Percentiles rank a stretch among this genome's conserved stretches.
Conservation (phyloP, 1,140 invertebrate species). For the Caenorhabditis tropicalis region DNA sequence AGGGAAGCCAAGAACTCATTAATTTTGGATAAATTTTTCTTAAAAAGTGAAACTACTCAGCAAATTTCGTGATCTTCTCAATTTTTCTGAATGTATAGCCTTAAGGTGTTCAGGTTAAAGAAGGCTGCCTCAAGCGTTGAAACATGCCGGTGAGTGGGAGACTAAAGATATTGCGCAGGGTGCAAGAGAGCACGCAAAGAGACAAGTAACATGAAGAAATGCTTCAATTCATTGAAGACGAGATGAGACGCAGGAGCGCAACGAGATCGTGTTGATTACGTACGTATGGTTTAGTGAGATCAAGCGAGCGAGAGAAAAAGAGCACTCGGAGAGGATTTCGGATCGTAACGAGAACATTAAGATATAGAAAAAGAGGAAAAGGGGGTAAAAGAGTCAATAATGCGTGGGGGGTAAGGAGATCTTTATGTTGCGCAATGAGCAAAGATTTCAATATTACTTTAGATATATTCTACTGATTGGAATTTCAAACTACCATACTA, state of each 20-base stretch:
- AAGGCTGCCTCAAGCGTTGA: not conserved
- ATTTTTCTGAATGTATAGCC: not conserved
- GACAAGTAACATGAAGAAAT: slow-evolving; percentile 13
- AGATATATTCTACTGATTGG: not conserved
- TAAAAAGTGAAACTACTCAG: too few relatives aligned
- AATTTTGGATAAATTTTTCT: too few relatives aligned
- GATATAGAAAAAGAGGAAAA: not conserved
- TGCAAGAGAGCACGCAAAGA: not conserved
- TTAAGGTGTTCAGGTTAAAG: not conserved
- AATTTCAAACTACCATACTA: too few relatives aligned
- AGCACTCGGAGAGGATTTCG: not conserved
- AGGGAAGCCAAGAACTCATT: too few relatives aligned
- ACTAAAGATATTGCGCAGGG: not conserved
- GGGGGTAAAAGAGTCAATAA: slow-evolving; percentile 25
- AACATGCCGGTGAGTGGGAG: slow-evolving; percentile 35
- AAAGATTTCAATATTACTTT: not conserved
- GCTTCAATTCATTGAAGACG: not conserved
- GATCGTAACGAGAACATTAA: slow-evolving; percentile 32
- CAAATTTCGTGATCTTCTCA: too few relatives aligned
- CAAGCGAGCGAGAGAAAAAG: not conserved
- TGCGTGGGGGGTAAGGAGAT: slow-evolving; percentile 28
- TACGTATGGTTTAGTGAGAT: slow-evolving; percentile 43
- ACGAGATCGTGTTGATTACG: slow-evolving; percentile 4
- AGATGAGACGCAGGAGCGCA: not conserved
- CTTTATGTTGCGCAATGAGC: not conserved